Base-by-base conservation (phyloP, 2,797 vertebrate genomes). In the Eidolon dupreanum region DNA sequence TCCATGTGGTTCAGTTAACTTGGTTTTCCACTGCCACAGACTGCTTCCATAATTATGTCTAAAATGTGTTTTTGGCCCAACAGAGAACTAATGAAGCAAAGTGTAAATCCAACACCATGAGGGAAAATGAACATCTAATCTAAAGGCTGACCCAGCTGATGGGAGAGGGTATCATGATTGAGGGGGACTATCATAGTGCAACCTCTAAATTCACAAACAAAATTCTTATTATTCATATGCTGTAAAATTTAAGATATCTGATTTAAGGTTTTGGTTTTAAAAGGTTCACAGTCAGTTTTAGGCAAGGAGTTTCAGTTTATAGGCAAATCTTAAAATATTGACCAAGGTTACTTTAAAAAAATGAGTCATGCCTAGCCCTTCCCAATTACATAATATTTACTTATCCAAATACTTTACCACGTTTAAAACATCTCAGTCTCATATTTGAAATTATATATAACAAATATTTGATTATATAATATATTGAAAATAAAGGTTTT, bases 1-100 rank as follows among this genome's bases (percentile, higher is more conserved):
- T 98, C 96, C 97, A 95, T 97, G 97, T 94, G 97, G 96, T 97
- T 97, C 93, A 87, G 86, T 96, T 97, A 95, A 86, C 94, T 96
- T 95, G 96, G 93, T 94, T 98, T 98, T 97, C 97, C 96, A 95
- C 59, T 95, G 94, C 96, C 95, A 96, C 97, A 97, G 94, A 92
- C 96, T 95, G 88, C 46, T 88, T 73, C 90, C 95, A 66, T 97
- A 97, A 97, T 97, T 97, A 97, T 90, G 71, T 93, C 93, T 97
- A 79, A 96, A 93, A 97, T 97, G 94, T 95, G 93, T 90, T 90
- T 43, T 91, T 97, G 96, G 96, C 94, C 68, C 81, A 65, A 41
- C 61, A 66, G 91, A 96, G 74, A 95, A 66, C 90, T 93, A 70
- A 82, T 81, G 95, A 96, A 97, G 96, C 92, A 68, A 92, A 97